Base-by-base conservation (phyloP, 2,113 vertebrate genomes). In the Coracopsis vasa region DNA sequence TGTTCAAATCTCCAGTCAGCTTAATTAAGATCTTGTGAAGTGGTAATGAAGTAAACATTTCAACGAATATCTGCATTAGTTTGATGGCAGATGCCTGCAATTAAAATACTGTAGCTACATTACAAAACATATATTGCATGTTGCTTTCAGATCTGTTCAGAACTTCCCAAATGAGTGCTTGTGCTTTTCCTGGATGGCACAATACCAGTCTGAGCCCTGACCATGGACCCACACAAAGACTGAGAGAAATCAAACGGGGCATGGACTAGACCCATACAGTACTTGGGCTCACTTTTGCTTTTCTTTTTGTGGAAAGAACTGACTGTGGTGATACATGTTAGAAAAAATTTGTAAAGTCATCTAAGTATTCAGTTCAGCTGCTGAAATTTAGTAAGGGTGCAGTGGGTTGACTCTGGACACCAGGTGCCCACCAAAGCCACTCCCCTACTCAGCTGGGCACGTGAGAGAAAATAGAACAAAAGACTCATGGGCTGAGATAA, bases 1-100 rank as follows among this genome's bases (percentile, higher is more conserved):
- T 93, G 64, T 86, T 95, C 74, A 71, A 90, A 29, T 74, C 61
- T 93, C 62, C 80, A 95, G 87, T 94, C 37, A 94, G 82, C 39
- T 95, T 96, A 97, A 95, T 97, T 96, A 95, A 95, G 90, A 96
- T 39, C 37, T 74, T 95, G 35, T 67, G 90, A 91, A 83, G 48
- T 64, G 17, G 44, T 95, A 95, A 96, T 67, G 87, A 87, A 94
- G 54, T 84, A 97, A 96, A 81, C 92, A 94, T 84, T 95, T 91
- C 64, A 73, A 92, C 11, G 24, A 65, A 51, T 80, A 67, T 81
- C 53, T 95, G 60, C 86, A 37, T 80, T 96, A 81, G 80, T 60
- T 83, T 85, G 21, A 73, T 67, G 86, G 85, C 73, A 94, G 88
- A 80, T 95, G 78, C 75, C 80, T 93, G 92, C 80, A 93, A 92